A percentile compares a stretch with the other conserved stretches of the same genome.
These are phyloP conservation scores for Caiman crocodilus DNA, from an alignment of 2,797 vertebrate species.

Conservation along the genomic window DNA sequence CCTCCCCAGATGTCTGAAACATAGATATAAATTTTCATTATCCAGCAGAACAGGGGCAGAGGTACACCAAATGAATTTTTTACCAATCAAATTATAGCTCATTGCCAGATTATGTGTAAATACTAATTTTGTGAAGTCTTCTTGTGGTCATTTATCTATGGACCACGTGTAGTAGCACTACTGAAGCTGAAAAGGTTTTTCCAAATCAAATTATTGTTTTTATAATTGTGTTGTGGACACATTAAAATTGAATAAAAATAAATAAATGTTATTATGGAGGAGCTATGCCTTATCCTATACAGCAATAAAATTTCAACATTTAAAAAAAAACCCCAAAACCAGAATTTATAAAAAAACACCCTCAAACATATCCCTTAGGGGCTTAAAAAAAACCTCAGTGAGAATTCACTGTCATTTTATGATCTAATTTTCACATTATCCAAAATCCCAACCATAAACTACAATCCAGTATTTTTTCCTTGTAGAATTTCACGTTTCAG, in stretches of 20 bases:
- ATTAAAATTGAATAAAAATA: constrained; percentile 80
- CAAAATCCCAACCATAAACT: neutral
- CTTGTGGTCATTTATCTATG: constrained; percentile 87
- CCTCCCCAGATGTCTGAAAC: constrained; percentile 88
- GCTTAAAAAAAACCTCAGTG: neutral
- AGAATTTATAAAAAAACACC: neutral
- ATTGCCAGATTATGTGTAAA: constrained; percentile 87
- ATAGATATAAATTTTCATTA: constrained; percentile 92
- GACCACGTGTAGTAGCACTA: constrained; percentile 72
- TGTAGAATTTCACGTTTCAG: fast-evolving
- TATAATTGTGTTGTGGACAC: constrained; percentile 81
- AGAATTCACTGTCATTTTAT: neutral
- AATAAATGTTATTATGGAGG: constrained; percentile 79
- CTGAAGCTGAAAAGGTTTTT: constrained; percentile 79
- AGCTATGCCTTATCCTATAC: constrained; percentile 72
- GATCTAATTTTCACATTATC: fast-evolving
- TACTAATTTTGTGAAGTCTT: constrained; percentile 90
- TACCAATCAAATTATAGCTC: constrained; percentile 89
- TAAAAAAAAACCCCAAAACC: constrained; percentile 73
- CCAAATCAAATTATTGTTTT: constrained; percentile 83
- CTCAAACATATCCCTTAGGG: constrained; percentile 1
- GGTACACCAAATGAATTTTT: constrained; percentile 89
- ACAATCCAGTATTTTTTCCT: neutral
- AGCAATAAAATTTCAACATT: constrained; percentile 57
- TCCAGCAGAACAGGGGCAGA: constrained; percentile 87